phyloP scores from a whole-genome alignment of 2,113 vertebrate species.

The Gavia stellata region DNA sequence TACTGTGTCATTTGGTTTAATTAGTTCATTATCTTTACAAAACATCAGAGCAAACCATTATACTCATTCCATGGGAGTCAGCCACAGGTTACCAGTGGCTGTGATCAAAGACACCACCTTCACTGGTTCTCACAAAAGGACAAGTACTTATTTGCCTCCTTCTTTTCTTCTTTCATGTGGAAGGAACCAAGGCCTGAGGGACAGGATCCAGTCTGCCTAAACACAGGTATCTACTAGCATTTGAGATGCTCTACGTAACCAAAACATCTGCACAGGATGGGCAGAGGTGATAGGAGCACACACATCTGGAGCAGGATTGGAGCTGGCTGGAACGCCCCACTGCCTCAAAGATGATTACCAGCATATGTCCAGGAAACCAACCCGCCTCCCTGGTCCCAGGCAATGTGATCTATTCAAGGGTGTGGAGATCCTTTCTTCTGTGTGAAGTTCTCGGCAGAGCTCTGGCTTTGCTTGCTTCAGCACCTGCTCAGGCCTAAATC shows the following conservation, averaged over 20 bases:
- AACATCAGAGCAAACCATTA: neutral
- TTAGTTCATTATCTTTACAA: neutral
- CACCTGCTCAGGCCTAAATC: neutral
- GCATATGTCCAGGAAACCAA: accelerated
- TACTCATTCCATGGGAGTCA: neutral
- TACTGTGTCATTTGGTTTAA: neutral
- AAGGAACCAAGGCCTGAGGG: neutral
- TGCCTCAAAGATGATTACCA: accelerated
- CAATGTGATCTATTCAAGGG: neutral
- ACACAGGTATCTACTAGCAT: neutral
- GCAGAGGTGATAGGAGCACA: neutral
- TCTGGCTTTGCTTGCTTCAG: neutral
- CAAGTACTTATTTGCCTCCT: neutral
- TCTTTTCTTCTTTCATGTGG: neutral
- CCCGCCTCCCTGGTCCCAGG: neutral
- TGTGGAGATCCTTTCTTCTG: neutral
- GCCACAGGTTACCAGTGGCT: neutral
- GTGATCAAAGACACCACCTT: neutral
- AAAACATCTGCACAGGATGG: neutral
- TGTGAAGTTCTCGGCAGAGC: neutral
- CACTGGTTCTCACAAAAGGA: neutral
- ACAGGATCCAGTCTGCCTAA: neutral
- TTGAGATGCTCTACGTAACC: neutral
- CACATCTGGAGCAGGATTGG: neutral
- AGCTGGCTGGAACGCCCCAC: neutral